Conservation (phyloP, 2,888 invertebrate genomes). For the Yponomeuta sedellus region DNA sequence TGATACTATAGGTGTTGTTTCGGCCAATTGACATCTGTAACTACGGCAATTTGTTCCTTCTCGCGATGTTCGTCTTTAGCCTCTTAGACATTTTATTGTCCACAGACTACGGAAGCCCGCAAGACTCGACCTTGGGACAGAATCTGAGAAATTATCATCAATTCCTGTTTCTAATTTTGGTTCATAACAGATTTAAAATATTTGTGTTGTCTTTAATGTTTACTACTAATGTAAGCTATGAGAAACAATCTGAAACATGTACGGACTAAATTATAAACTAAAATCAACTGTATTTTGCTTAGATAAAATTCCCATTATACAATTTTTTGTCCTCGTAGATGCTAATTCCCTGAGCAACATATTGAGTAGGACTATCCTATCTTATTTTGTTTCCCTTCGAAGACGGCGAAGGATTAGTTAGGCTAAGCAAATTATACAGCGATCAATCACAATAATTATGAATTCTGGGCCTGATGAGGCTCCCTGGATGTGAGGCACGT, state of each 20-base stretch:
- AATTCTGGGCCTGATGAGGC: not conserved
- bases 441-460: not conserved
- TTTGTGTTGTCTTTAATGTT: not conserved
- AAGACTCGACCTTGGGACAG: not conserved
- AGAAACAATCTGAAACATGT: no score
- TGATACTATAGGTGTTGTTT: not conserved
- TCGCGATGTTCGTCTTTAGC: not conserved
- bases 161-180: not conserved
- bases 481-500: conserved; percentile 5
- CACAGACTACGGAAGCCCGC: not conserved
- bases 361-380: no score
- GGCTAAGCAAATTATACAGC: not conserved
- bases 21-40: not conserved
- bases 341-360: no score
- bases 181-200: not conserved
- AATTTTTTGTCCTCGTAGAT: no score
- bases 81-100: not conserved
- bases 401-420: not conserved
- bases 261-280: no score
- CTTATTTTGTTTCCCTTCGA: no score
- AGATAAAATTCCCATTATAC: no score
- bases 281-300: no score
- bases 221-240: not conserved
- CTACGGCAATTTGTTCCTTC: not conserved
- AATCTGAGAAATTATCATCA: not conserved